phyloP scores from a whole-genome alignment of 1,140 invertebrate genomes.

The Drosophila repleta region DNA sequence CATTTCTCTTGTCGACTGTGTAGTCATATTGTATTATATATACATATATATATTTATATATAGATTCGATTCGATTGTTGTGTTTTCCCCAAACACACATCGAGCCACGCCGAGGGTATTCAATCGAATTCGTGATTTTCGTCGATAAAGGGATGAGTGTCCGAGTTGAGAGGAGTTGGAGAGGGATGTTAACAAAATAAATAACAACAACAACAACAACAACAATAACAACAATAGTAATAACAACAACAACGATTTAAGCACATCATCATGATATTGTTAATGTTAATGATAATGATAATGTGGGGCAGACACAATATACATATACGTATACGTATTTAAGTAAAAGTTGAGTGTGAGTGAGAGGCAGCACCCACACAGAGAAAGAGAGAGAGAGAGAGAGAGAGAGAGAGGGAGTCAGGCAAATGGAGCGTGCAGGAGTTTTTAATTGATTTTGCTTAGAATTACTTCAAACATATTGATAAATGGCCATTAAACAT shows the following conservation, averaged over 20 bases:
- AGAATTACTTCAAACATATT: neutral
- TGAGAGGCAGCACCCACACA: conserved; percentile 1
- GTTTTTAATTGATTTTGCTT: neutral
- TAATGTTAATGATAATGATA: conserved; percentile 33
- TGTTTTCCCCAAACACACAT: conserved; percentile 19
- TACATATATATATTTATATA: neutral
- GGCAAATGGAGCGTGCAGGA: conserved; percentile 17
- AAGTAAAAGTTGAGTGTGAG: too few species aligned
- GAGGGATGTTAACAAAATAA: conserved; percentile 42
- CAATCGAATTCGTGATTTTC: conserved; percentile 19
- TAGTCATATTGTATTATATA: conserved; percentile 34
- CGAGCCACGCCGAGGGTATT: conserved; percentile 4
- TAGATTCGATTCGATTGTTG: conserved; percentile 13
- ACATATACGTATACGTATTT: too few species aligned
- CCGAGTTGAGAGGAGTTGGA: neutral
- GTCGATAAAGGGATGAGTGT: conserved; percentile 11
- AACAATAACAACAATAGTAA: conserved; percentile 25
- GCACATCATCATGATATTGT: conserved; percentile 40
- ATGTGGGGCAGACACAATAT: conserved; percentile 7
- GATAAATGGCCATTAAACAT: neutral
- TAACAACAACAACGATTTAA: conserved; percentile 39
- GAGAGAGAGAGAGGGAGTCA: too few species aligned
- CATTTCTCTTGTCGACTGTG: conserved; percentile 80
- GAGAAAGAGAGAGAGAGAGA: too few species aligned
- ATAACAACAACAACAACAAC: conserved; percentile 19